Base-by-base conservation (phyloP, 2,113 vertebrate genomes). In the Lontra canadensis region DNA sequence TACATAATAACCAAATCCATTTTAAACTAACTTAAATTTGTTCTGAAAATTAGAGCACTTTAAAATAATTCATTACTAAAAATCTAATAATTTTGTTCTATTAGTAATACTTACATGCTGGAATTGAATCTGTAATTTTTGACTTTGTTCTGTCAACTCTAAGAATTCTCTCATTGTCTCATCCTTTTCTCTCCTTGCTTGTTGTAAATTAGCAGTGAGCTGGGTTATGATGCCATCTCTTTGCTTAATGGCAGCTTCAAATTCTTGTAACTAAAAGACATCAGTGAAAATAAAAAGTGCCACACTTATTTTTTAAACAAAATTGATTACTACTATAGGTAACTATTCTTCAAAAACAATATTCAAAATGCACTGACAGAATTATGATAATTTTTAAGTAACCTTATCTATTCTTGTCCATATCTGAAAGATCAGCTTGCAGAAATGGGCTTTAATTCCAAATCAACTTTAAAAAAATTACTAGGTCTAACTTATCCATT, bases 201-300 rank as follows among this genome's bases (percentile, higher is more conserved):
- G 99, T 96, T 99, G 99, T 73, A 99, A 99, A 96, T 99, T 99
- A n/a, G 99, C 97, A 59, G 99, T 99, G 29, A 99, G 99, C 95
- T 99, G 99, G 63, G 99, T 99, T 97, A 99, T 99, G 98, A 99
- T 99, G 82, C 99, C 99, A 97, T 99, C 99, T 98, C 99, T 99
- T 96, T 99, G 99, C 93, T 99, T 99, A 97, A 99, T 98, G 31
- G 99, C 99, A 63, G 99, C 99, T 98, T 99, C 99, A 98, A 99
- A 99, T 98, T 99, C 99, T 97, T 99, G 99, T 95, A 99, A 98
- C 99, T 99, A 95, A 4, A 95, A 17, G 84, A 98, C 96, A 57
- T 4, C 23, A 86, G 11, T 34, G 74, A 92, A 93, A 89, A 90
- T 31, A 69, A n/a, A 34, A 93, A 86, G 44, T 67, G 49, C 25